Evolutionary conservation across 2,113 vertebrate species (phyloP).

Genomic region (Bothrops jararaca): DNA sequence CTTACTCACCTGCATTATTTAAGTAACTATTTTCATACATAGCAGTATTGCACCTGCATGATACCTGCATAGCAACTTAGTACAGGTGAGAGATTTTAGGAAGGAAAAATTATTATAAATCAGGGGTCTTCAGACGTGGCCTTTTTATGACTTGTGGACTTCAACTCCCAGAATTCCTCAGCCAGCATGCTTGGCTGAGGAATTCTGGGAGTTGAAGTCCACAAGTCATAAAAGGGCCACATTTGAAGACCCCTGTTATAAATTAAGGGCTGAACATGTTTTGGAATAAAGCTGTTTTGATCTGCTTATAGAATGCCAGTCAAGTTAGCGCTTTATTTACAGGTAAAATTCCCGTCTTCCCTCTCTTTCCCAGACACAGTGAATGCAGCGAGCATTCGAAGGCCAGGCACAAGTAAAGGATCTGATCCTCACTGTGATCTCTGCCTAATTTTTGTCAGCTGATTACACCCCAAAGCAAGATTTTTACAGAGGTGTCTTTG

Average conservation of each 20-base stretch:
- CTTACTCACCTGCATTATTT: neutral
- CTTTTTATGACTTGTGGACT: too few relatives aligned
- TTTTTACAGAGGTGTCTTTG: neutral
- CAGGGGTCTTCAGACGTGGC: neutral
- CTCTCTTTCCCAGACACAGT: neutral
- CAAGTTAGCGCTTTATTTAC: neutral
- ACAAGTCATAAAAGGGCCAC: too few relatives aligned
- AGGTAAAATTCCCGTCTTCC: neutral
- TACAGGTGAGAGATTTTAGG: neutral
- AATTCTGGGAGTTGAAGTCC: too few relatives aligned
- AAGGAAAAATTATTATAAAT: neutral
- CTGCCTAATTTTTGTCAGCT: neutral
- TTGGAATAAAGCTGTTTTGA: neutral
- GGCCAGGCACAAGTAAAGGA: neutral
- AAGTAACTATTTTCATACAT: neutral
- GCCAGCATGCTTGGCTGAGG: too few relatives aligned
- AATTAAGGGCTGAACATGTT: neutral
- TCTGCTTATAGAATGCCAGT: neutral
- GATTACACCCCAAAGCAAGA: neutral
- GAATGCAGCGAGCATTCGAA: neutral
- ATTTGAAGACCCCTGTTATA: neutral
- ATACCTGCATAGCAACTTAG: neutral
- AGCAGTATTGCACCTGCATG: neutral
- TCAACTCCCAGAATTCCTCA: too few relatives aligned
- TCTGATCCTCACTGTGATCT: neutral